Conservation (phyloP, 2,113 vertebrate species). For the Microcebus ravelobensis region DNA sequence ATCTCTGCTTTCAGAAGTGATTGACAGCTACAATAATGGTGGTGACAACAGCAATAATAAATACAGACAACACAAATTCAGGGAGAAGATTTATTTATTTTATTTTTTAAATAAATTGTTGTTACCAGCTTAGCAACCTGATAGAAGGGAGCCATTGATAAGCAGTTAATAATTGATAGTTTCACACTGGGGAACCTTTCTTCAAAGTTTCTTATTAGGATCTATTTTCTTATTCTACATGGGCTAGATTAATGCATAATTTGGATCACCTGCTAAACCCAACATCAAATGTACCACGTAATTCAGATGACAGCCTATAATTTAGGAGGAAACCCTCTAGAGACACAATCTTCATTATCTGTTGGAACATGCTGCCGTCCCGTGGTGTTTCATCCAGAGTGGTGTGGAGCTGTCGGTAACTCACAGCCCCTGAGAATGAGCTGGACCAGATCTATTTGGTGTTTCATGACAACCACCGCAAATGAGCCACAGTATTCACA, state of each 20-base stretch:
- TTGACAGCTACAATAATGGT: neutral
- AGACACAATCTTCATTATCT: neutral
- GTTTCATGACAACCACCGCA: neutral
- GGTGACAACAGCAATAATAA: neutral
- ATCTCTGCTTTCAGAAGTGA: slow-evolving; percentile 41
- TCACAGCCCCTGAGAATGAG: neutral
- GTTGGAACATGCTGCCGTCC: neutral
- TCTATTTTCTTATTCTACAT: slow-evolving; percentile 52
- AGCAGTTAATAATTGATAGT: slow-evolving; percentile 35
- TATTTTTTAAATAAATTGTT: slow-evolving; percentile 15
- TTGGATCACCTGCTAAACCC: slow-evolving; percentile 55
- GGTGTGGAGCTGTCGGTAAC: neutral
- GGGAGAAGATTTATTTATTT: slow-evolving; percentile 20
- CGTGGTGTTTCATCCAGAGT: neutral
- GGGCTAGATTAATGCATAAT: slow-evolving; percentile 47
- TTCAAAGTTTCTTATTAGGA: slow-evolving; percentile 55
- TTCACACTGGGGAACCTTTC: slow-evolving; percentile 47
- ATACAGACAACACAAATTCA: slow-evolving; percentile 13
- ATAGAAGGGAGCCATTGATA: neutral
- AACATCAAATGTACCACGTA: neutral
- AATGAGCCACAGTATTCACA: neutral
- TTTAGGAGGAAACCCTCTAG: neutral
- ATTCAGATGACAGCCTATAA: slow-evolving; percentile 37
- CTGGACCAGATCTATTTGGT: neutral
- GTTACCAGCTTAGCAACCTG: neutral